Conservation (phyloP, 2,113 vertebrate species). For the Scolopax mira region DNA sequence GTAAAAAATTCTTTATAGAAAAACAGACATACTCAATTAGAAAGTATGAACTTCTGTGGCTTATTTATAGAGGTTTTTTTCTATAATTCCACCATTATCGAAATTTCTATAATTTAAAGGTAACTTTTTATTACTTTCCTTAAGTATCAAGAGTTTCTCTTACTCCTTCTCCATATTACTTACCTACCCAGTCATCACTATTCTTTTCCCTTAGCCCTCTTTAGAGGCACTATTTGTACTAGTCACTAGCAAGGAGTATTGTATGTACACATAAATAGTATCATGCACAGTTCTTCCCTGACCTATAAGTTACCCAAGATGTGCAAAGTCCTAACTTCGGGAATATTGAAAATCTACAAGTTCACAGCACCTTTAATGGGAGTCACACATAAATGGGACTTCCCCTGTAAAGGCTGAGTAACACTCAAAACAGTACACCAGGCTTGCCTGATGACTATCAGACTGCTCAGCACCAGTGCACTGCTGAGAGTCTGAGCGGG, state of each 20-base stretch:
- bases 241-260: neutral
- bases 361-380: neutral
- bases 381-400: neutral
- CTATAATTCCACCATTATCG: neutral
- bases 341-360: neutral
- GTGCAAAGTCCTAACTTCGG: neutral
- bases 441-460: neutral
- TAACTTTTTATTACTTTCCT: neutral
- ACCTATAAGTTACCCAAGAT: neutral
- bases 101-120: too few species aligned
- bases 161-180: neutral
- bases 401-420: neutral
- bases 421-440: neutral
- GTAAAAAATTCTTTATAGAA: neutral
- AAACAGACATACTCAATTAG: accelerated
- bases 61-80: neutral
- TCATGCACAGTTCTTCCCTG: neutral
- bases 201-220: neutral
- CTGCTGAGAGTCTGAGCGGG: neutral
- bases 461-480: neutral
- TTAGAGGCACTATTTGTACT: neutral
- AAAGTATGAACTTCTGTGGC: neutral
- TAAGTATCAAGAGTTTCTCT: neutral
- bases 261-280: neutral
- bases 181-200: neutral